These are phyloP conservation scores for Conopomorpha cramerella DNA, from an alignment of 1,140 invertebrate species.

Conservation along the genomic window DNA sequence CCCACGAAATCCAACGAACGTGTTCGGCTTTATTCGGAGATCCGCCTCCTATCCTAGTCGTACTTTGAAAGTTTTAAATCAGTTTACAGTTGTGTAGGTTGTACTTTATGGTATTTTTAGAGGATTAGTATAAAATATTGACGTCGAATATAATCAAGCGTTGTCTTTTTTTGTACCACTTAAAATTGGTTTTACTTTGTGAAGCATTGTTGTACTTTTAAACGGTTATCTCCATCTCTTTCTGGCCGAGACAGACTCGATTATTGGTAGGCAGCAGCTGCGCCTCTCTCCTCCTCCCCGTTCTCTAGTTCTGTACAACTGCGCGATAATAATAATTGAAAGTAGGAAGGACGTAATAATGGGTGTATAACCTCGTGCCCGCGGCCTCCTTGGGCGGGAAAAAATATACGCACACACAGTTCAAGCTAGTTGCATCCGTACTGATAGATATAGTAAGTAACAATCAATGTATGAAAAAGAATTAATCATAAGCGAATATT, in stretches of 20 bases:
- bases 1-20: slow-evolving; percentile 24
- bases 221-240: slow-evolving; percentile 36
- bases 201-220: no score
- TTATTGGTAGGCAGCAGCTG: slow-evolving; percentile 60
- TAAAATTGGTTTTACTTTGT: no score
- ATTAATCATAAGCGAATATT: no score
- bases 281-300: slow-evolving; percentile 55
- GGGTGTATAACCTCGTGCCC: slow-evolving; percentile 59
- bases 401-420: slow-evolving; percentile 60
- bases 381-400: slow-evolving; percentile 59
- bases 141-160: no score
- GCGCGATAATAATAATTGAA: slow-evolving; percentile 60
- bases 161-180: no score
- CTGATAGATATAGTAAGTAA: no score
- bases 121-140: no score
- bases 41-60: slow-evolving; percentile 55
- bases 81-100: no score
- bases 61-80: slow-evolving; percentile 17
- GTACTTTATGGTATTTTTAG: no score
- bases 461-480: no score
- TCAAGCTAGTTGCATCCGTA: no score
- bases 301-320: slow-evolving; percentile 50
- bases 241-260: slow-evolving; percentile 44
- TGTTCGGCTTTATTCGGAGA: slow-evolving; percentile 42
- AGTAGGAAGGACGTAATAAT: slow-evolving; percentile 61